Evolutionary conservation across 2,113 vertebrate species (phyloP), one percentile per base, ranked within the genome.

Genomic region (Jaculus jaculus): DNA sequence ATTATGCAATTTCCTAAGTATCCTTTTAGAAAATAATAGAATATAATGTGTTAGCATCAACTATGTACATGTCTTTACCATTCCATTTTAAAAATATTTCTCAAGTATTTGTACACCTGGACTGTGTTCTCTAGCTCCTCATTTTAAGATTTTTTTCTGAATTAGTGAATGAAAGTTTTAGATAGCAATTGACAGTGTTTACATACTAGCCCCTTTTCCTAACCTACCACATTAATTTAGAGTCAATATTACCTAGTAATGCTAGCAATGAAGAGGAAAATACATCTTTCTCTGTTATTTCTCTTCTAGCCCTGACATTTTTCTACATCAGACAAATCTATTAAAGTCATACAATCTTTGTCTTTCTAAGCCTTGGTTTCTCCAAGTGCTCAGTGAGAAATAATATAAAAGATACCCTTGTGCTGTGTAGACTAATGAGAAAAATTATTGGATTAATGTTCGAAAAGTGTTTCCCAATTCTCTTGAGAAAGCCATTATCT

Each of bases 401-500:
- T 42, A 63, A 66, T 63, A 91, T 90, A 85, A 96, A 92, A 69
- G 47, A 16, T 80, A 58, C 89, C 90, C 34, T 78, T 90, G 82
- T 92, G 88, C 68, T 73, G 17, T 94, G 84, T 85, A 94, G 91
- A 87, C 84, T 97, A 94, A 97, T 93, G 96, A 95, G 82, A 92
- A 94, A 93, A 96, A 97, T 95, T 91, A 95, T 90, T 95, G 89
- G 95, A 95, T 96, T 97, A 96, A 97, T 96, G 92, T 95, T 95
- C 77, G 81, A 90, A 93, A 97, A 97, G 94, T 88, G 94, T 96
- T 96, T 96, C 79, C 75, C 94, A 96, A 94, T 84, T 96, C 82
- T 96, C 93, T 94, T 84, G 92, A 93, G 95, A 95, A 97, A 93
- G 93, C 90, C 75, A 95, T 97, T 96, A 96, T 91, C 80, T 82